A percentile compares a stretch with the other conserved stretches of the same genome.
Evolutionary conservation across 2,797 vertebrate species (phyloP).

Genomic region (Sebastes kiyomatsui): DNA sequence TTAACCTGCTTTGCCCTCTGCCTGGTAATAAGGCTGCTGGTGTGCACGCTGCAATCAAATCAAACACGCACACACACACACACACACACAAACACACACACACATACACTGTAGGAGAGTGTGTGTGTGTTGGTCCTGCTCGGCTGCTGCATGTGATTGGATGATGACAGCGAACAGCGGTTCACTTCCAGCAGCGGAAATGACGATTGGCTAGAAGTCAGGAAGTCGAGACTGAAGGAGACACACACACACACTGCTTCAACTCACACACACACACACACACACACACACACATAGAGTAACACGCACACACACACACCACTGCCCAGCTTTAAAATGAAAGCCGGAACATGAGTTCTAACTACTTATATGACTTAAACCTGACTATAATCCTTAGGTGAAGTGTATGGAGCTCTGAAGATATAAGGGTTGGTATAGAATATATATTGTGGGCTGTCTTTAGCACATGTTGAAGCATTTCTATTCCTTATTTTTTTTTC

Average conservation of each 20-base stretch:
- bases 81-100: too few relatives aligned
- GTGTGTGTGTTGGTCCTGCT: slow-evolving; percentile 15
- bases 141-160: not conserved
- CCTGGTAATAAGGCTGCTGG: slow-evolving; percentile 63
- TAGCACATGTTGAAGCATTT: too few relatives aligned
- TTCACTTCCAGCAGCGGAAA: slow-evolving; percentile 27
- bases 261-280: not conserved
- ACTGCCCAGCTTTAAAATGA: not conserved
- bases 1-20: slow-evolving; percentile 54
- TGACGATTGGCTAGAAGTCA: slow-evolving; percentile 29
- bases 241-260: not conserved
- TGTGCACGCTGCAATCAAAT: slow-evolving; percentile 52
- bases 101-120: not conserved
- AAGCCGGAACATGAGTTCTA: not conserved
- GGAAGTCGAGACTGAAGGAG: not conserved
- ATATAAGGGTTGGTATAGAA: too few relatives aligned
- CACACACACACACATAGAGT: too few relatives aligned
- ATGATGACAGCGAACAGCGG: slow-evolving; percentile 55
- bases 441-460: too few relatives aligned
- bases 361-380: not conserved
- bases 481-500: too few relatives aligned
- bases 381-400: not conserved
- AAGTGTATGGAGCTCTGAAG: not conserved
- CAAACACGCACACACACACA: not conserved
- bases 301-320: too few relatives aligned